Evolutionary conservation across 2,797 vertebrate genomes (phyloP), one percentile per base, ranked within the genome.

Genomic region (Enteromius fasciolatus): DNA sequence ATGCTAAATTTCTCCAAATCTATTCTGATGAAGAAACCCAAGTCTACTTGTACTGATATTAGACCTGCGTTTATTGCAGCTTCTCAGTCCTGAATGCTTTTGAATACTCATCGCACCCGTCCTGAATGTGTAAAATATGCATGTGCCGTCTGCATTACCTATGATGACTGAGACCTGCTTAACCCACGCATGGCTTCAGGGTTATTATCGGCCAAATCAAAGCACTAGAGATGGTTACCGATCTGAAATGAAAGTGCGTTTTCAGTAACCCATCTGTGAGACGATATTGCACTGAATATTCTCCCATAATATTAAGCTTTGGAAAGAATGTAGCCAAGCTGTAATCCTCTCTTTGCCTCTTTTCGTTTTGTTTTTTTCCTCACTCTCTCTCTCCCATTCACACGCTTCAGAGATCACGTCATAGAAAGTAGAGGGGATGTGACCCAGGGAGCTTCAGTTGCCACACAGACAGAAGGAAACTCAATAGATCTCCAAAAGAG

Each of bases 391-490:
- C n/a, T 57, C 81, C 80, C 67, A 68, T 76, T 72, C 67, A 79
- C 18, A 85, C 59, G 70, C 28, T 18, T 36, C 1, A 14, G 46
- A 70, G 17, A 50, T 75, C 75, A 84, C 74, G 18, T 79, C 48
- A 76, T 54, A 66, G 17, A 64, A 82, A 61, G 54, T 36, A 84
- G 78, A 78, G 64, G 44, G 39, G 66, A 79, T 52, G n/a, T 46
- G 66, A 84, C 76, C 82, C 73, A 28, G 10, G 52, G 17, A 57
- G 75, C 39, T 41, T 59, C 39, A 23, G 33, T 31, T 15, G 77
- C 78, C 75, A 76, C 76, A 73, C n/a, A 81, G 66, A 81, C 78
- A 79, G 76, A 69, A 79, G 36, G 84, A 81, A 87, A 86, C 78
- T 73, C 25, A 75, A 85, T 83, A 67, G 75, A 84, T 46, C 73